Evolutionary conservation across 2,797 vertebrate genomes (phyloP), one percentile per base, ranked within the genome.

Genomic region (Peromyscus eremicus): DNA sequence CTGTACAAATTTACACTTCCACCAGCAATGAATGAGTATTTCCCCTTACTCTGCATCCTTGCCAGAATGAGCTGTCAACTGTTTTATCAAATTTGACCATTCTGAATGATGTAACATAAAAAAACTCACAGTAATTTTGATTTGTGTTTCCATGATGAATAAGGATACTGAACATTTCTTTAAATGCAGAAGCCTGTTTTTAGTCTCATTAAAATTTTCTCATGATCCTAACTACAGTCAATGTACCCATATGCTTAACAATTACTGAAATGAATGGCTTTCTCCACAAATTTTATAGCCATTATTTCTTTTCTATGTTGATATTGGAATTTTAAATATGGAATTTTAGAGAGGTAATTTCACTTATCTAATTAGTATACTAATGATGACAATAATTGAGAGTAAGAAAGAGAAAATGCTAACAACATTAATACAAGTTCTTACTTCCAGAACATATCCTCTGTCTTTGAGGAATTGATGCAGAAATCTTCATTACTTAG

Each of bases 231-330:
- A 84, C 46, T 81, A 25, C 34, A 62, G 97, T 92, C 73, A 88
- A 70, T 81, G n/a, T 49, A 66, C 82, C 52, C 87, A 97, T 93
- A 90, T 87, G 80, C 76, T 95, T 96, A 94, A 80, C 80, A 94
- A 96, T 96, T 90, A 84, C 27, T 84, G 57, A 76, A n/a, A 43
- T 73, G 12, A 85, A 75, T 9, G 40, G 93, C 96, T 94, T 75
- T 89, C 94, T 76, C 73, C 87, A 60, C 14, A 73, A 77, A 57
- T 95, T 96, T 92, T 81, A 96, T 95, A 66, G 70, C 43, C 84
- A 46, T 92, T 93, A 87, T 92, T 93, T 70, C 27, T 88, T 87
- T 84, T 81, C 49, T 93, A 55, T 13, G 32, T 88, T 79, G 87
- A 93, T 73, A 43, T 8, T 49, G 5, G 5, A 96, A 93, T 34